These are phyloP conservation scores for Trichechus manatus DNA, from an alignment of 2,113 vertebrate species.

Conservation along the genomic window DNA sequence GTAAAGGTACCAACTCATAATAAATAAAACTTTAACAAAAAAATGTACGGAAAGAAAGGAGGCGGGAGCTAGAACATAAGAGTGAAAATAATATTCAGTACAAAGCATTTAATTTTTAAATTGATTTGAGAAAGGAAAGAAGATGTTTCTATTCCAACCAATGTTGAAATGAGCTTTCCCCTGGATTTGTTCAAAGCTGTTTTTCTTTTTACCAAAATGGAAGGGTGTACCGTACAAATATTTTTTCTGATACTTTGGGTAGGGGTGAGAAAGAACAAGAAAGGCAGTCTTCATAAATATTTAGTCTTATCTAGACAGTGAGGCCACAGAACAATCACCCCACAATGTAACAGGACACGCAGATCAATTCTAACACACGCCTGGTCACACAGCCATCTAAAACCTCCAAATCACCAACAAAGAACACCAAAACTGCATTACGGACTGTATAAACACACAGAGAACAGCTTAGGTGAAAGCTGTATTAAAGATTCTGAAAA, in stretches of 20 bases:
- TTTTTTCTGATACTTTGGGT: background rate
- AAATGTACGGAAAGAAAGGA: background rate
- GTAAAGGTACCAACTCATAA: background rate
- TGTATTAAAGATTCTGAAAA: slow-evolving; percentile 46
- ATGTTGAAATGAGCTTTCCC: background rate
- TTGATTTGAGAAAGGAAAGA: background rate
- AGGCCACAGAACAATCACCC: slow-evolving; percentile 63
- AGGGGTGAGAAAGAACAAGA: background rate
- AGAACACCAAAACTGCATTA: slow-evolving; percentile 59
- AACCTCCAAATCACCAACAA: background rate
- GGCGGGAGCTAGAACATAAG: background rate
- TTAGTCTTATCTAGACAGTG: slow-evolving; percentile 28
- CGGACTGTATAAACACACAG: slow-evolving; percentile 29
- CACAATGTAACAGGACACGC: slow-evolving; percentile 70
- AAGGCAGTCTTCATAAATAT: background rate
- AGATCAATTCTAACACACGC: slow-evolving; percentile 68
- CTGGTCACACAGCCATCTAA: slow-evolving; percentile 73
- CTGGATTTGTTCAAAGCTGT: background rate
- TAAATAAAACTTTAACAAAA: background rate
- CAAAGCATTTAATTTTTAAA: background rate
- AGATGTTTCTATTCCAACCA: background rate
- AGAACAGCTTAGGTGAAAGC: slow-evolving; percentile 58
- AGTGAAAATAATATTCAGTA: background rate
- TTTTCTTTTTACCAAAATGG: slow-evolving; percentile 27
- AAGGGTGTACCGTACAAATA: background rate